Conservation (phyloP, 2,888 invertebrate species). For the Chalcosyrphus nemorum region DNA sequence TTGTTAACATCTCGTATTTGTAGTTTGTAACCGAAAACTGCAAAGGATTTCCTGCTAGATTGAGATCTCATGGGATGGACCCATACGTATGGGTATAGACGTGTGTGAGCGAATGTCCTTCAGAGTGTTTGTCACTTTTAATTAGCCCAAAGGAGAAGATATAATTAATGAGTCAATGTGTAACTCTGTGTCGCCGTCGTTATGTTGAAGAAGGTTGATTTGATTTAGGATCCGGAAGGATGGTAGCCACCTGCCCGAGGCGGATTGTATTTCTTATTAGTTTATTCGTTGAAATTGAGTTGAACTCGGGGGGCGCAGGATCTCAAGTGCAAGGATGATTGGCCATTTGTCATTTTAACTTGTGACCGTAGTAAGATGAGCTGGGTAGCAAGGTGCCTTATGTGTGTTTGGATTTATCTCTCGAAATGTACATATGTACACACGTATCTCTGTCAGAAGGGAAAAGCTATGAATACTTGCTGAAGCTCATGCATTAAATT, state of each 20-base stretch:
- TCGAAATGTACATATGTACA: too few species aligned
- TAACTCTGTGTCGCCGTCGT: slow-evolving; percentile 37
- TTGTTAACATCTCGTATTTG: slow-evolving; percentile 47
- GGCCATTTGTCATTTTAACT: background rate
- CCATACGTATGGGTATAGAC: background rate
- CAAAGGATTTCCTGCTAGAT: slow-evolving; percentile 58
- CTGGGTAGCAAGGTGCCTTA: too few species aligned
- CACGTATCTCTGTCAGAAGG: too few species aligned
- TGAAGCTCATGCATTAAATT: too few species aligned
- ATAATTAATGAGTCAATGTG: slow-evolving; percentile 70
- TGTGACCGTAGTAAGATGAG: background rate
- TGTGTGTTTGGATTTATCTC: too few species aligned
- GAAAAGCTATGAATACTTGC: too few species aligned
- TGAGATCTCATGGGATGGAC: slow-evolving; percentile 49
- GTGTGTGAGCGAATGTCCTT: slow-evolving; percentile 48
- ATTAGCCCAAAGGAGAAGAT: slow-evolving; percentile 60
- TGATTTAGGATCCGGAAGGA: slow-evolving; percentile 53
- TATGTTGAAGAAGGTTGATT: slow-evolving; percentile 33
- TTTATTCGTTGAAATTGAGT: slow-evolving; percentile 21
- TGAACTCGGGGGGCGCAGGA: background rate
- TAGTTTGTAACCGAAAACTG: slow-evolving; percentile 59
- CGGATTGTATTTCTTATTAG: slow-evolving; percentile 36
- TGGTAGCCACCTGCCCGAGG: slow-evolving; percentile 46
- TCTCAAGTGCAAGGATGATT: background rate
- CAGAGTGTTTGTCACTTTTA: slow-evolving; percentile 57